Evolutionary conservation across 2,797 vertebrate genomes (phyloP).

Genomic region (Sebastes glaucus): DNA sequence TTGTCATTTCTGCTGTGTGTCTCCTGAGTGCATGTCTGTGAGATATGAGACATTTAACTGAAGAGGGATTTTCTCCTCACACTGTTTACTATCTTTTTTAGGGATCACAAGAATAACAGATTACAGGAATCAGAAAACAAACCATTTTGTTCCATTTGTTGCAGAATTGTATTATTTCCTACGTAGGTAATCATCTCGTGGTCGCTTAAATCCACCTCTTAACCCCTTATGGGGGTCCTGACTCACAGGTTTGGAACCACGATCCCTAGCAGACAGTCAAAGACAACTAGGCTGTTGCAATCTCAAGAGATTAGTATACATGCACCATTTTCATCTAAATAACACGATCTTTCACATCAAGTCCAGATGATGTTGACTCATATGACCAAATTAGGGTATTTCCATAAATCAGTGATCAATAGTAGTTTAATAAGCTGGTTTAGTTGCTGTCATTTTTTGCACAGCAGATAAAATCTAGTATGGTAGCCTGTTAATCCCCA

Average conservation of each 20-base stretch:
- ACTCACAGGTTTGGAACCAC: not conserved
- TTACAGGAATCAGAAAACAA: not conserved
- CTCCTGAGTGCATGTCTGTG: not conserved
- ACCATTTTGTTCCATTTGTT: not conserved
- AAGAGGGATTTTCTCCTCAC: not conserved
- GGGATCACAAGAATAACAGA: not conserved
- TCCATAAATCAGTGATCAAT: not conserved
- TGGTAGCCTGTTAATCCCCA: not conserved
- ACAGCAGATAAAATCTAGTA: not conserved
- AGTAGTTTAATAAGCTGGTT: not conserved
- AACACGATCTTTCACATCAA: not conserved
- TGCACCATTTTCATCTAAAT: not conserved
- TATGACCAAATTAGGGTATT: not conserved
- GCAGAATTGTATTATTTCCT: not conserved
- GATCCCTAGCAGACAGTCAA: not conserved
- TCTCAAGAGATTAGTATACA: not conserved
- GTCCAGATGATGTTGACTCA: not conserved
- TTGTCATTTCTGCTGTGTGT: not conserved
- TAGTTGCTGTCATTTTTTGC: not conserved
- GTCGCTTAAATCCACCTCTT: not conserved
- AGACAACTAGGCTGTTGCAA: not conserved
- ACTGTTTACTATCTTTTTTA: not conserved
- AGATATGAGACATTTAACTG: not conserved
- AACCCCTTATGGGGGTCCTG: not conserved
- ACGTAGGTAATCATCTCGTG: not conserved